Evolutionary conservation across 2,113 vertebrate species (phyloP).

Genomic region (Xiphorhynchus elegans): DNA sequence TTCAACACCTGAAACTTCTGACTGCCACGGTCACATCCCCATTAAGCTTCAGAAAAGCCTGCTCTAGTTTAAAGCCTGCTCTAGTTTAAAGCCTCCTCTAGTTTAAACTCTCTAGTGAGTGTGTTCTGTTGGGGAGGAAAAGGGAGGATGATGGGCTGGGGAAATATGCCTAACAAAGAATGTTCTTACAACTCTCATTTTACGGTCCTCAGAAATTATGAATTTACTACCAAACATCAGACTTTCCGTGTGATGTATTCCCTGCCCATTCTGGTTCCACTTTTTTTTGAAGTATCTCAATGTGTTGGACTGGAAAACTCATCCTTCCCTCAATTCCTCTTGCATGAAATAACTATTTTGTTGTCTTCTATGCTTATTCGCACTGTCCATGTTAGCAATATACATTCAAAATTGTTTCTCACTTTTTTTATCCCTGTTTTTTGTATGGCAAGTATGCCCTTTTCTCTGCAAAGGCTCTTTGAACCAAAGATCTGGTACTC

Average conservation of each 20-base stretch:
- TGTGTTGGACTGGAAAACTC: not conserved
- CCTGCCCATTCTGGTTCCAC: not conserved
- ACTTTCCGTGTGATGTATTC: not conserved
- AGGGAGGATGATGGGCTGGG: not conserved
- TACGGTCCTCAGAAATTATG: not conserved
- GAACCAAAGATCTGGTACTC: not conserved
- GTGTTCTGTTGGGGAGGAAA: not conserved
- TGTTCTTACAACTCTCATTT: not conserved
- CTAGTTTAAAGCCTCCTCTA: too few relatives aligned
- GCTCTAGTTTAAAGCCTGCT: too few relatives aligned
- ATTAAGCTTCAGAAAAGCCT: not conserved
- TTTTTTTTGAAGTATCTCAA: not conserved
- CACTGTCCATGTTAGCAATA: not conserved
- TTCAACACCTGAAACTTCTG: not conserved
- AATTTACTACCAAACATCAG: not conserved
- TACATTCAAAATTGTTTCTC: not conserved
- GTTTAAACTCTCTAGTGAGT: not conserved
- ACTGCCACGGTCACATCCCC: fast-evolving
- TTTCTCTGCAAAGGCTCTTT: not conserved
- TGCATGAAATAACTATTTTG: not conserved
- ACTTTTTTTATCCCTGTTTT: not conserved
- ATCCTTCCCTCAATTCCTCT: not conserved
- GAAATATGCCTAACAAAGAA: not conserved
- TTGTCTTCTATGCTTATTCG: not conserved
- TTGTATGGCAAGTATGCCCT: not conserved